These are phyloP conservation scores for Esperia sulphurella DNA, from an alignment of 2,888 invertebrate genomes.

Conservation along the genomic window DNA sequence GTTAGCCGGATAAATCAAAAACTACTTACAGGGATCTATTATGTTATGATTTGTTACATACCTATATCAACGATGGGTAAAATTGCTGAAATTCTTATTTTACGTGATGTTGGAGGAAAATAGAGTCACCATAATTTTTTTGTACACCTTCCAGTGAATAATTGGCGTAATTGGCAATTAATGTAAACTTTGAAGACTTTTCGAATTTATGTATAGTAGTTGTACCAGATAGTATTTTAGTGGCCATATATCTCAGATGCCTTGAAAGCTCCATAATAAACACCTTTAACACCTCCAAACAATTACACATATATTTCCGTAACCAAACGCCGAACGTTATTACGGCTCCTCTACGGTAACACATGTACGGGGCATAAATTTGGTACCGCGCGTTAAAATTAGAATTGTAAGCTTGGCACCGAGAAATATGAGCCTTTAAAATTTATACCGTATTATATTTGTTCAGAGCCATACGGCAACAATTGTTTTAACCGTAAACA, in stretches of 20 bases:
- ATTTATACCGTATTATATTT: conserved; percentile 62
- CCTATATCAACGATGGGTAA: no score
- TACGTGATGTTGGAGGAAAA: no score
- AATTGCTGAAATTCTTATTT: no score
- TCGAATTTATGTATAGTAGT: no score
- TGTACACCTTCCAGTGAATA: no score
- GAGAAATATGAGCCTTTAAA: conserved; percentile 70
- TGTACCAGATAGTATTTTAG: no score
- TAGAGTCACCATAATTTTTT: no score
- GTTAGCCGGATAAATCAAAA: no score
- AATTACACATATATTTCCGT: conserved; percentile 26
- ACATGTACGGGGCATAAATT: conserved; percentile 71
- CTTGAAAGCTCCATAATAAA: no score
- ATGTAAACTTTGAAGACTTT: background rate
- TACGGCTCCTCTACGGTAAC: conserved; percentile 62
- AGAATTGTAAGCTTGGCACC: conserved; percentile 64
- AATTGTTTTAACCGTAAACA: conserved; percentile 39
- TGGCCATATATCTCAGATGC: no score
- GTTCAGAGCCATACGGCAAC: conserved; percentile 36
- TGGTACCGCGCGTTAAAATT: conserved; percentile 69
- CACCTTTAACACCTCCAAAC: conserved; percentile 7
- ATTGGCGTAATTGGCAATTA: background rate
- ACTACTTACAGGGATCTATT: no score
- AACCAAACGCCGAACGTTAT: conserved; percentile 57
- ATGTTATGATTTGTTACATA: no score